Base-by-base conservation (phyloP, 23 tunicate genomes). In the Styela clava region DNA sequence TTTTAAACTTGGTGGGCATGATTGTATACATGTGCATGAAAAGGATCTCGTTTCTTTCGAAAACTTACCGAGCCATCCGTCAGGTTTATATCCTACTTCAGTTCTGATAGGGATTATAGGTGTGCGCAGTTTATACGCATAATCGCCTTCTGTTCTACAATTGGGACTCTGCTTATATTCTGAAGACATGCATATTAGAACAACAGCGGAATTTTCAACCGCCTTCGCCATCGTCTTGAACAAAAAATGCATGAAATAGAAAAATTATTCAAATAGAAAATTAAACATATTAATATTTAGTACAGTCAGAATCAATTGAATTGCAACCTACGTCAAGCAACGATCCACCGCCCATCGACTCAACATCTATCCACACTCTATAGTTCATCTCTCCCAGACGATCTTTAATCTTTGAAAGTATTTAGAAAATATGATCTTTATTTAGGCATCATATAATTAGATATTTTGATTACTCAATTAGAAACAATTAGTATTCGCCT, bases 71-170 rank as follows among this genome's bases (percentile, higher is more conserved):
- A 89, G 65, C 95, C 95, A 89, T 22, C 95, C 95, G 31, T 89
- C 95, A 16, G 95, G 88, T 35, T 79, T 30, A 35, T 84, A 89
- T 26, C 68, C 56, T 33, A 22, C 16, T 79, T 89, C 95, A 24
- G 84, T 2, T 63, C 33, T 31, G 19, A 89, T 62, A 20, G 95
- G 95, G 33, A 89, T 68, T 34, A 89, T 33, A 26, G 61, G 61
- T 35, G 65, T 74, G 12, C 61, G 52, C 9, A 68, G 34, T 65
- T 72, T 72, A 34, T 79, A 89, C 16, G 95, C 95, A 34, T 89
- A 89, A 73, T 89, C 95, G 16, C 85, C 95, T 74, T 89, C 95
- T 1, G 95, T 89, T 74, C 95, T 84, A 85, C 88, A 84, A 61
- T 56, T 89, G 31, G 72, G 73, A 63, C 88, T 84, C 25, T 89